Conservation (phyloP, 2,888 invertebrate genomes). For the Dendrolimus houi region DNA sequence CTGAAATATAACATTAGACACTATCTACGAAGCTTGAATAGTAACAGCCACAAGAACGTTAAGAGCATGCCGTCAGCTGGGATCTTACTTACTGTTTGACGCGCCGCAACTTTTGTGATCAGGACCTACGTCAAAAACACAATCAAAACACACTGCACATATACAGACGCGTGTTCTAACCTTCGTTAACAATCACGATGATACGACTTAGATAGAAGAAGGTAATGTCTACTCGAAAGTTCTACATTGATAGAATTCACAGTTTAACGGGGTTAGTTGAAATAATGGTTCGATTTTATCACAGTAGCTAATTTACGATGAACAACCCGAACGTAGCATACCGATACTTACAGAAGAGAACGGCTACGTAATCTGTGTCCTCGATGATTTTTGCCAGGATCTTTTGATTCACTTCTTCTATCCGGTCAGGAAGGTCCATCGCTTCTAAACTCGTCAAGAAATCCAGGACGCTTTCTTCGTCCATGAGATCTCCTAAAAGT, state of each 20-base stretch:
- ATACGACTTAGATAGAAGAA: not conserved
- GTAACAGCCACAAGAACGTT: conserved; percentile 58
- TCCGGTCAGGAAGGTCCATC: conserved; percentile 95
- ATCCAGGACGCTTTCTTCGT: conserved; percentile 94
- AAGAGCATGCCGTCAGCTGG: conserved; percentile 60
- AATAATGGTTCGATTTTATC: conserved; percentile 51
- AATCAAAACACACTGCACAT: conserved; percentile 70
- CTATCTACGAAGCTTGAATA: conserved; percentile 60
- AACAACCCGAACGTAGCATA: conserved; percentile 33
- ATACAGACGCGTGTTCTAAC: conserved; percentile 41
- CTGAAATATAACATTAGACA: conserved; percentile 35
- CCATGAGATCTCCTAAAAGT: conserved; percentile 91
- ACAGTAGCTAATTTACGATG: conserved; percentile 54
- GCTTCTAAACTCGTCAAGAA: conserved; percentile 96
- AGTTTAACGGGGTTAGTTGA: conserved; percentile 53
- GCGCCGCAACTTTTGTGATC: conserved; percentile 75
- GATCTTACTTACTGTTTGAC: conserved; percentile 73
- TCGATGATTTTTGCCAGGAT: conserved; percentile 93
- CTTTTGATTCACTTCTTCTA: conserved; percentile 95
- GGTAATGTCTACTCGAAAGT: conserved; percentile 31
- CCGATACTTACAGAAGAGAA: conserved; percentile 92
- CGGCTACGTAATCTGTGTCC: conserved; percentile 94
- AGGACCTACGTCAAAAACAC: conserved; percentile 76
- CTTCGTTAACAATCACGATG: not conserved
- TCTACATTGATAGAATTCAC: conserved; percentile 49